These are phyloP conservation scores for Ophion ventricosus DNA, from an alignment of 2,888 invertebrate species.

Conservation along the genomic window DNA sequence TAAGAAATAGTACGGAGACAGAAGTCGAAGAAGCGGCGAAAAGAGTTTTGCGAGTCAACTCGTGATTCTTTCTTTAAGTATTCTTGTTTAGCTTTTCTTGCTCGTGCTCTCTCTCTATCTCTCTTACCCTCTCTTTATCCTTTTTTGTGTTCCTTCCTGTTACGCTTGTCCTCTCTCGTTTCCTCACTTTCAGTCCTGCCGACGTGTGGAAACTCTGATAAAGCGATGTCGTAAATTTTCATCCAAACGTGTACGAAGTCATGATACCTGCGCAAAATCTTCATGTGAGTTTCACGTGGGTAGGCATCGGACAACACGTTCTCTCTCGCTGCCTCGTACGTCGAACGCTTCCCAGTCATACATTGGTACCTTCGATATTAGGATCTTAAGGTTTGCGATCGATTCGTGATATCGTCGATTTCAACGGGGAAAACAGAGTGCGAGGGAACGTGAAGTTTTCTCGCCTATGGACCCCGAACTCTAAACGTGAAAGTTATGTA, in stretches of 20 bases:
- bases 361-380: slow-evolving; percentile 48
- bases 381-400: slow-evolving; percentile 46
- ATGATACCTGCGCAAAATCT: slow-evolving; percentile 47
- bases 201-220: slow-evolving; percentile 46
- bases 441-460: slow-evolving; percentile 23
- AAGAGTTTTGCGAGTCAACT: slow-evolving; percentile 28
- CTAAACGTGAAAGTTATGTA: slow-evolving; percentile 14
- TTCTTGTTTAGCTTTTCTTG: slow-evolving; percentile 10
- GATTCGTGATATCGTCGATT: slow-evolving; percentile 45
- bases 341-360: neutral
- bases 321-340: slow-evolving; percentile 19
- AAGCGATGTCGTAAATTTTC: slow-evolving; percentile 60
- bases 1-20: slow-evolving; percentile 30
- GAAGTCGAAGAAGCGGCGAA: slow-evolving; percentile 46
- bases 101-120: neutral
- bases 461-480: neutral
- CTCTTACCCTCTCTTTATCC: neutral
- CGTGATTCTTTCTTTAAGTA: slow-evolving; percentile 33
- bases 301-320: slow-evolving; percentile 24
- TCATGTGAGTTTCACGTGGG: slow-evolving; percentile 48
- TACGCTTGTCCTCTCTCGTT: neutral
- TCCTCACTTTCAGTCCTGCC: slow-evolving; percentile 9
- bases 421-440: slow-evolving; percentile 18
- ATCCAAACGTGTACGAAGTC: slow-evolving; percentile 52
- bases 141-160: neutral